Evolutionary conservation across 1,140 invertebrate species (phyloP).

Genomic region (Hetaerina americana): DNA sequence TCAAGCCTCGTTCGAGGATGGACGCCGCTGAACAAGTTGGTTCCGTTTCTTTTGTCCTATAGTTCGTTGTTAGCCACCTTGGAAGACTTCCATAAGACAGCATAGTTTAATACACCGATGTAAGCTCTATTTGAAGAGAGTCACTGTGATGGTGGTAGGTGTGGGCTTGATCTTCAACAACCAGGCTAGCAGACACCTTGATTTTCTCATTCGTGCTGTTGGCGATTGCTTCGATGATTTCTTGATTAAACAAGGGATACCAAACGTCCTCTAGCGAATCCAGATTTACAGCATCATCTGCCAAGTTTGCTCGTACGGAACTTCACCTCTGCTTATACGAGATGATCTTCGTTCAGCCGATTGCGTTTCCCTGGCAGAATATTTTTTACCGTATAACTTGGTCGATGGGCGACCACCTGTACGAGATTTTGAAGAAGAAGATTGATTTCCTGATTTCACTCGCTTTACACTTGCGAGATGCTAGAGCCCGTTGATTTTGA

Average conservation of each 20-base stretch:
- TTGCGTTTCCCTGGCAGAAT: slow-evolving; percentile 9
- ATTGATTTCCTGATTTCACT: neutral
- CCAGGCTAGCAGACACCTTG: slow-evolving; percentile 2
- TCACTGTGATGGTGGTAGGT: slow-evolving; percentile 12
- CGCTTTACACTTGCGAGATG: neutral
- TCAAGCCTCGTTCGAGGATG: neutral
- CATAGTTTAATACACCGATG: slow-evolving; percentile 12
- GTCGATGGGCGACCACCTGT: neutral
- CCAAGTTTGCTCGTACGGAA: no score
- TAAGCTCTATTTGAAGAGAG: slow-evolving; percentile 11
- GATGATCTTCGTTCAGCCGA: no score
- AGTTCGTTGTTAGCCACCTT: slow-evolving; percentile 9
- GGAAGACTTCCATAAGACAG: slow-evolving; percentile 13
- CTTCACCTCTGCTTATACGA: no score
- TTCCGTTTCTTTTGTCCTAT: slow-evolving; percentile 10
- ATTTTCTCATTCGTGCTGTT: slow-evolving; percentile 6
- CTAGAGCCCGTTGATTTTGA: neutral
- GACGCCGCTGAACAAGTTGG: neutral
- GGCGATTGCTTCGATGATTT: no score
- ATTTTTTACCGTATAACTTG: no score
- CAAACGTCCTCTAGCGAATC: no score
- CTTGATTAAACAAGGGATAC: slow-evolving; percentile 8
- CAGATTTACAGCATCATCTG: no score
- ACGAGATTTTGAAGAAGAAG: neutral
- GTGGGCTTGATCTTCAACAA: slow-evolving; percentile 6